Evolutionary conservation across 2,113 vertebrate species (phyloP), one percentile per base, ranked within the genome.

Genomic region (Apaloderma vittatum): DNA sequence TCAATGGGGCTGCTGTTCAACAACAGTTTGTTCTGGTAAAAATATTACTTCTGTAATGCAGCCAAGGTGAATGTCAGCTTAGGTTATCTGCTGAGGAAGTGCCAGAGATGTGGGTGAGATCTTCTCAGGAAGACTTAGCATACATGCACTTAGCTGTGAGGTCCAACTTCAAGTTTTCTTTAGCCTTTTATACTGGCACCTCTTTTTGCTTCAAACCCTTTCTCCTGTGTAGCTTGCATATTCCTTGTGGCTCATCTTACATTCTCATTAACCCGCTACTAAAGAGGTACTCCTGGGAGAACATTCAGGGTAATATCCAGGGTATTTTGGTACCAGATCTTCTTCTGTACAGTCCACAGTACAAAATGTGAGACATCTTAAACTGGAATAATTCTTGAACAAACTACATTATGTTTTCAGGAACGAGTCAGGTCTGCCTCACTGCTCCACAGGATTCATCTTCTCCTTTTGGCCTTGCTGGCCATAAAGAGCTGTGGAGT

Each of bases 1-100:
- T 62, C 77, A 76, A 1, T 86, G 61, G 74, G 93, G 87, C 71
- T 92, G 91, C 66, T 86, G 46, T 88, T 97, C 70, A 95, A 91
- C 72, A 97, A 78, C 71, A 96, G 55, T 86, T 96, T 87, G 87
- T 93, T 73, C 76, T 40, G 75, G 57, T 94, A 90, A 97, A 98
- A 97, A 96, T 97, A 94, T 95, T 80, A 90, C 95, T 90, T 90
- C 92, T 97, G 90, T 95, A 96, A 79, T n/a, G 15, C 30, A 59
- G 87, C 95, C 95, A 98, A 96, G n/a, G 58, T 88, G 83, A 94
- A 86, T 87, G 59, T 91, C 54, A 45, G 43, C 85, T 95, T 94
- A 97, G 91, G 91, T 97, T 97, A 96, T 97, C 95, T 95, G 48
- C n/a, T 88, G 36, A 73, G 62, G 26, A 72, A 94, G 66, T 62